Evolutionary conservation across 2,113 vertebrate species (phyloP), one percentile per base, ranked within the genome.

Genomic region (Chauna torquata): DNA sequence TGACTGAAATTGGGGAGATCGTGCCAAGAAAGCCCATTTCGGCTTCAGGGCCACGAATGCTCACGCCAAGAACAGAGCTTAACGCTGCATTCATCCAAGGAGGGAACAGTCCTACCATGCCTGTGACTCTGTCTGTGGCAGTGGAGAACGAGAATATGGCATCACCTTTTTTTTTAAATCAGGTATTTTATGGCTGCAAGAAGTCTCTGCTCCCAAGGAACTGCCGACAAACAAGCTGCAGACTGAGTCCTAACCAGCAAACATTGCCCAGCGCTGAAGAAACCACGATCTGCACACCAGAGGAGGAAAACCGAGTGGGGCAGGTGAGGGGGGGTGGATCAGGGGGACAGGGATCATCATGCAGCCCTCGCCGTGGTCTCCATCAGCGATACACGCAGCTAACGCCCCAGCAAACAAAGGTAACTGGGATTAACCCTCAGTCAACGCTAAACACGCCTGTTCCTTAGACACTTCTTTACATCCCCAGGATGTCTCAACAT

Each of bases 381-480:
- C 55, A 19, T 34, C 58, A 25, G 28, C 3, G 13, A n/a, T 45
- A 34, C 0, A 6, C 16, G 16, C 23, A 44, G 91, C 58, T 80
- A 72, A 61, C 36, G 30, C 1, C 2, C 52, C 20, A n/a, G 77
- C 36, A 70, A 88, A 38, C 50, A 11, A 40, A n/a, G 18, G 28
- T 15, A 93, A 74, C 65, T 54, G 58, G 68, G 87, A 68, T 24
- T 58, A 8, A 66, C 1, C 1, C 79, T 86, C 92, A 84, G 64
- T 18, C 25, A 14, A 92, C 66, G 30, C 81, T 76, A 92, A 96
- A 93, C 76, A 92, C 36, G 58, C 87, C 36, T 91, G 64, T 92
- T 95, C 88, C 87, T 90, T 30, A 79, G 92, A 91, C 69, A 32
- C 32, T 96, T 95, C 95, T 70, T 90, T 96, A 94, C 88, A 96